phyloP scores from a whole-genome alignment of 2,888 invertebrate genomes.

The Eupithecia centaureata region DNA sequence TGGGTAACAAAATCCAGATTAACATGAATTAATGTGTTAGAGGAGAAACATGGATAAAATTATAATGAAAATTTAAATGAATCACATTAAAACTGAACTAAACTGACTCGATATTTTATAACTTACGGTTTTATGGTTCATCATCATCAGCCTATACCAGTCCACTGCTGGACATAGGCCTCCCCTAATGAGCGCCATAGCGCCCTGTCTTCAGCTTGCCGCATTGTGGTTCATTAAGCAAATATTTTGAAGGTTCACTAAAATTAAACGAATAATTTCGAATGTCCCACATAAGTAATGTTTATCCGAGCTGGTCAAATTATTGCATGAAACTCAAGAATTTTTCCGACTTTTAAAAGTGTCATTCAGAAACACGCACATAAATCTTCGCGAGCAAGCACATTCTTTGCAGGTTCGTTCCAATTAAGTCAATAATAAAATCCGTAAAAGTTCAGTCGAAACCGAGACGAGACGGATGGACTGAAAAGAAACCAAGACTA shows the following conservation, averaged over 20 bases:
- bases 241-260: too few species aligned
- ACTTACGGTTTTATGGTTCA: neutral
- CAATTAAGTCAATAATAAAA: constrained; percentile 3
- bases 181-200: too few species aligned
- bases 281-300: neutral
- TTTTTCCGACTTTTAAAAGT: neutral
- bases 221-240: too few species aligned
- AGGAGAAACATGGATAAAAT: neutral
- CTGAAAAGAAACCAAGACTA: neutral
- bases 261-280: too few species aligned
- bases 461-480: neutral
- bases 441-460: neutral
- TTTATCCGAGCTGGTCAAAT: neutral
- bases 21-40: neutral
- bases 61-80: neutral
- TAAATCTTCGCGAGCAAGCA: constrained; percentile 2
- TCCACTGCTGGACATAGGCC: too few species aligned
- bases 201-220: too few species aligned
- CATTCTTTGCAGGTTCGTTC: neutral
- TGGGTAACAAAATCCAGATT: neutral
- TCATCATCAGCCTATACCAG: too few species aligned
- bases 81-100: neutral
- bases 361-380: neutral
- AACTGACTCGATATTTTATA: neutral
- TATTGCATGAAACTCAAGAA: neutral